Evolutionary conservation across 2,113 vertebrate genomes (phyloP), one percentile per base, ranked within the genome.

Genomic region (Saccopteryx leptura): DNA sequence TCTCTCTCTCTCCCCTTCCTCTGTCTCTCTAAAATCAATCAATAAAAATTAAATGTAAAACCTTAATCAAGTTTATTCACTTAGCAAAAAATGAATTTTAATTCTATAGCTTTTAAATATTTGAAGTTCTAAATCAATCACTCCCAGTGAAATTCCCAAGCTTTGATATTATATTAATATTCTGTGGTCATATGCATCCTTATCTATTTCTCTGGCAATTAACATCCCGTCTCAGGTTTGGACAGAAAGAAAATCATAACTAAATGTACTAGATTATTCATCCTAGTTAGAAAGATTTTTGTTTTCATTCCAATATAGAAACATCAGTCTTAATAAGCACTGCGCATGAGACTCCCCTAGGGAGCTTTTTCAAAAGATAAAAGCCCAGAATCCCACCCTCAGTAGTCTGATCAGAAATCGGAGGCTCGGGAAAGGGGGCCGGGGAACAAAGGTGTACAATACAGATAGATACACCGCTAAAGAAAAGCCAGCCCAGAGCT

Each of bases 181-280:
- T 88, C 86, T 82, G 26, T 79, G 92, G 61, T 95, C 76, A 81
- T 66, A 86, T 31, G 19, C 78, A 82, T 91, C 26, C 85, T 95
- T 91, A 96, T 96, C 75, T 96, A 92, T 88, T 91, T 92, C 68
- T 71, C n/a, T 88, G 79, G 68, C 81, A 97, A 91, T 96, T 95
- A 97, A 86, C 63, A 92, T 92, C 46, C 88, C 93, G 50, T 85
- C 48, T 94, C 95, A 95, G 66, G 85, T 93, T 92, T 39, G 6
- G 33, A 93, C 15, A 94, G 58, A 94, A 94, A 94, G 71, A 97
- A 95, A 96, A 96, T 97, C 52, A 56, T 96, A 96, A 96, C 92
- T 96, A 97, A 93, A 95, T 93, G 68, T 90, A 66, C 24, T 90
- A 71, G 95, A 82, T 96, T 94, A 95, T 91, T 91, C 58, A 95